These are phyloP conservation scores for Mesocricetus auratus DNA, from an alignment of 2,113 vertebrate genomes.

Conservation along the genomic window DNA sequence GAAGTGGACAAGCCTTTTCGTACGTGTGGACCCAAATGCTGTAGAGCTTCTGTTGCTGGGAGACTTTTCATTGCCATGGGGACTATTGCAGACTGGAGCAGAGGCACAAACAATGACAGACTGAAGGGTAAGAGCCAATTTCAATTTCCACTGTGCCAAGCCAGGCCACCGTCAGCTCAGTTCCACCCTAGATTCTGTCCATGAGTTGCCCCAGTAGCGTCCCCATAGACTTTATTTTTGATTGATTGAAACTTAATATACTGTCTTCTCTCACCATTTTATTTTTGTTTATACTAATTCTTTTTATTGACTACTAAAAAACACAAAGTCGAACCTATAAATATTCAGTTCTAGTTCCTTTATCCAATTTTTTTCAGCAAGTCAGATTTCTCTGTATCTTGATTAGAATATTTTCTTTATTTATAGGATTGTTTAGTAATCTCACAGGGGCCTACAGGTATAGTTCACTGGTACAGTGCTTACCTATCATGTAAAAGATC, in stretches of 20 bases:
- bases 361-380: neutral
- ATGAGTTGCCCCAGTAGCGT: too few relatives aligned
- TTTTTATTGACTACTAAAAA: constrained; percentile 7
- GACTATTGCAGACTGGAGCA: too few relatives aligned
- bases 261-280: neutral
- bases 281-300: neutral
- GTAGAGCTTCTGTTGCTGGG: neutral
- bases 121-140: rapidly evolving
- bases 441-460: too few relatives aligned
- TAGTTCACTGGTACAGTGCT: neutral
- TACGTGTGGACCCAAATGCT: neutral
- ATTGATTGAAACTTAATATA: neutral
- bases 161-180: rapidly evolving
- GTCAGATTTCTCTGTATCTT: neutral
- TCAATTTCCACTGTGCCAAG: rapidly evolving
- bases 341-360: neutral
- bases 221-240: neutral
- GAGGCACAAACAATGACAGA: rapidly evolving
- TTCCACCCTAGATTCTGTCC: too few relatives aligned
- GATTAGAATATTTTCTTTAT: neutral
- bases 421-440: neutral
- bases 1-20: neutral
- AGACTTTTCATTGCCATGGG: neutral
- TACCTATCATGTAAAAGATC: too few relatives aligned
- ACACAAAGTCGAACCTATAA: neutral